Base-by-base conservation (phyloP, 1,140 invertebrate genomes). In the Lepidurus apus region DNA sequence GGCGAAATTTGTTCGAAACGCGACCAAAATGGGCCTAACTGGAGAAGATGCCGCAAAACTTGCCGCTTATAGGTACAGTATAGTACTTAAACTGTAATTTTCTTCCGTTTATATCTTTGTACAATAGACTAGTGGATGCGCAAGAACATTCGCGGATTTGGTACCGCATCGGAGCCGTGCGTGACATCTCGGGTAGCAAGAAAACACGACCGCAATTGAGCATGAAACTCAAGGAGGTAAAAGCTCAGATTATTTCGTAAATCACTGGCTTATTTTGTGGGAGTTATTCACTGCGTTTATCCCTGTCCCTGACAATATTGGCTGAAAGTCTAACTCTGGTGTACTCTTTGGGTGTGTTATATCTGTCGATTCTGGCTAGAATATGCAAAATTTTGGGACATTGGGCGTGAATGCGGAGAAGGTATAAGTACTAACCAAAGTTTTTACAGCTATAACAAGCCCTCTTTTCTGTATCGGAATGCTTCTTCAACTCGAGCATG, bases 161-260 rank as follows among this genome's bases (percentile, higher is more conserved):
- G 88, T 91, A 91, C 83, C 84, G 89, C 9, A 89, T 90, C 77
- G 89, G 89, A 65, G 89, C 89, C 47, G 86, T 88, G 17, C 82
- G 89, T 44, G 83, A 83, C 13, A 80, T 90, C 74, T 86, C 88
- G 5, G 90, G 89, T n/a, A 86, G 87, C n/a, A 83, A 85, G 76
- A 85, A 85, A 81, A 83, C 86, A 1, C 83, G 86, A 78, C 87
- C 86, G 8, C 82, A 82, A 76, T 81, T 86, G 75, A 84, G 81
- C 43, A 83, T 82, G 42, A 85, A 85, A 79, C 82, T 86, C 8
- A 82, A 83, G 81, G 82, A 85, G 82, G 85, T 86, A 82, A 82
- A 11, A 78, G 4, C 17, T 6, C 34, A 13, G 17, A 65, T 13
- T 2, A 17, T 17, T 65, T n/a, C 5, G 53, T 17, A n/a, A 65